Base-by-base conservation (phyloP, 2,797 vertebrate species). In the Acanthurus lineatus region DNA sequence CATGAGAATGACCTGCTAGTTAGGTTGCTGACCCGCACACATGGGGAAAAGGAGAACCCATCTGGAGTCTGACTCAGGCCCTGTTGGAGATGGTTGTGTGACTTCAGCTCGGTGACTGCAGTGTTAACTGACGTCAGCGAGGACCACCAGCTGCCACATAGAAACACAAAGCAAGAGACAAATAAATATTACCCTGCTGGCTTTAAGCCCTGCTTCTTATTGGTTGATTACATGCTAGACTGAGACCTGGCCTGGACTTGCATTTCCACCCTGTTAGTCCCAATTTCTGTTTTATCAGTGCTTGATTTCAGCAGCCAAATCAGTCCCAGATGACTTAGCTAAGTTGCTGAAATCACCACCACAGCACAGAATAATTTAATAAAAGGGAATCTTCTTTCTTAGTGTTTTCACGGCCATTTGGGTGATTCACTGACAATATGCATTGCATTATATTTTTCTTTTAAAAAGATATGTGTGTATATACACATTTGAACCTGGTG, bases 21-120 rank as follows among this genome's bases (percentile, higher is more conserved):
- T 73, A 77, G 79, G 52, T 77, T 61, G 74, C 57, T 83, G 77
- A 78, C 73, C 47, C 22, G 19, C 49, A 58, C 76, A 66, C 10
- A 52, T 12, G 44, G 58, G 63, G 16, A 17, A 49, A 20, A 12
- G 7, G 57, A 64, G 73, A 69, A 54, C 81, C 84, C 90, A 89
- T 88, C 83, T 88, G 88, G 66, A 42, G 69, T 84, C 63, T 89
- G 88, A 91, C 78, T 88, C 90, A 80, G 74, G 78, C 58, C 53
- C 60, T 52, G 3, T 4, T 4, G 11, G 65, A 77, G 70, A 74
- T 12, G 2, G 28, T 35, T 42, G 28, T 32, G 76, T 82, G 84
- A 88, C 82, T 73, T 90, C 84, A 87, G 47, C 83, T 62, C 14
- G 16, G 69, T 82, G 67, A 84, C 76, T 58, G 59, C 73, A 47